Base-by-base conservation (phyloP, 2,888 invertebrate genomes). In the Microctonus hyperodae region DNA sequence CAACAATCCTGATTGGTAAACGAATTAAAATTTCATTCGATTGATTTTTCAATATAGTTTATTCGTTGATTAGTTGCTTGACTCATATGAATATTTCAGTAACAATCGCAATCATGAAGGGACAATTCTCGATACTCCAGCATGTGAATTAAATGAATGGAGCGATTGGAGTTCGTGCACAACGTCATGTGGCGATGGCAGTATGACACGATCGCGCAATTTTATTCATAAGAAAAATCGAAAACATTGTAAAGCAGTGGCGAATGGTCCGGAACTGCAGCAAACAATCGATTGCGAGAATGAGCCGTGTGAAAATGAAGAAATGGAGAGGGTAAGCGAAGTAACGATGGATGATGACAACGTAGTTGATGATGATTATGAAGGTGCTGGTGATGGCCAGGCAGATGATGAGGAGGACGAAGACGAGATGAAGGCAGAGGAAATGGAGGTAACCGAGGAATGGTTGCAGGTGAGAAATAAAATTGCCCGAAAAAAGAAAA, bases 121-220 rank as follows among this genome's bases (percentile, higher is more conserved):
- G 55, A 35, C 65, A 1, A 16, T 74, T 5, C 51, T 77, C 37
- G 67, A 74, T 3, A 75, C 84, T 51, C 85, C 86, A 31, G 79
- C 80, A 70, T 97, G 97, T 82, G 90, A 87, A 0, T 90, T 94
- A 28, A 86, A 87, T 0, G 89, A 90, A 22, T 97, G 95, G 88
- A 86, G 88, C n/a, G 75, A 85, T 7, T 97, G 95, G 94, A 90
- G 91, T 53, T 86, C 88, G 16, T 97, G 96, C 82, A 92, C 93
- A 2, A 93, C 93, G 37, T 88, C 89, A 35, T 97, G 97, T 85
- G 97, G 96, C 61, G 92, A 94, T 84, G 97, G 96, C 22, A 87
- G 92, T 72, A 88, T 92, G 75, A 92, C 91, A 88, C 88, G 95
- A 74, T 89, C 88, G 31, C 88, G 96, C 59, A 85, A 87, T 75